Evolutionary conservation across 1,140 invertebrate species (phyloP).

Genomic region (Lordiphosa stackelbergi): DNA sequence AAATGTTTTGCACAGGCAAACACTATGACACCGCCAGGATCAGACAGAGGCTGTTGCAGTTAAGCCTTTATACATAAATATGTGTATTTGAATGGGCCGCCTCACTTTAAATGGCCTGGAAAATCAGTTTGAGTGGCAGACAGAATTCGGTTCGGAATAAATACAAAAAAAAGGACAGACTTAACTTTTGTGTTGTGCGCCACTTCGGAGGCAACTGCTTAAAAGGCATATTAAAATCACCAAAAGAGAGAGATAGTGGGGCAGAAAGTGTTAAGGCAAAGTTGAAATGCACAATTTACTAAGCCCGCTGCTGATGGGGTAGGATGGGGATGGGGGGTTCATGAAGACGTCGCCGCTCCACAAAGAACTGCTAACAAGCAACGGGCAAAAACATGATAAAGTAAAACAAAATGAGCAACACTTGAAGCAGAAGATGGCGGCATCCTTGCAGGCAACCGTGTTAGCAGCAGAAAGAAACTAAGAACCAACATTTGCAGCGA

Average conservation of each 20-base stretch:
- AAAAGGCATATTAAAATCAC: constrained; percentile 43
- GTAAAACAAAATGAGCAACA: constrained; percentile 51
- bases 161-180: not conserved
- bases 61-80: constrained; percentile 28
- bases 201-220: constrained; percentile 20
- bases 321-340: constrained; percentile 3
- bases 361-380: constrained; percentile 44
- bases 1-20: constrained; percentile 30
- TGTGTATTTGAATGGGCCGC: constrained; percentile 4
- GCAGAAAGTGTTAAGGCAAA: constrained; percentile 23
- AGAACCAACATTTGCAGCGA: not conserved
- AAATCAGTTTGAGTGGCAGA: constrained; percentile 33
- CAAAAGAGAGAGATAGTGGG: not conserved
- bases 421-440: constrained; percentile 26
- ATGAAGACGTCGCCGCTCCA: not conserved
- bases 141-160: constrained; percentile 22
- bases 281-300: constrained; percentile 48
- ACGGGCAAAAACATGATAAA: constrained; percentile 33
- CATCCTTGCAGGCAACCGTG: not conserved
- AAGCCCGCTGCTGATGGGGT: constrained; percentile 1
- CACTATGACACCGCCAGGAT: constrained; percentile 24
- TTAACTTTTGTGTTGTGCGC: constrained; percentile 23
- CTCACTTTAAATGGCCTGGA: constrained; percentile 44
- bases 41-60: constrained; percentile 23
- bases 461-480: constrained; percentile 3